A percentile compares a stretch with the other conserved stretches of the same genome.
phyloP scores from a whole-genome alignment of 2,888 invertebrate species.

The Ephialtes manifestator region DNA sequence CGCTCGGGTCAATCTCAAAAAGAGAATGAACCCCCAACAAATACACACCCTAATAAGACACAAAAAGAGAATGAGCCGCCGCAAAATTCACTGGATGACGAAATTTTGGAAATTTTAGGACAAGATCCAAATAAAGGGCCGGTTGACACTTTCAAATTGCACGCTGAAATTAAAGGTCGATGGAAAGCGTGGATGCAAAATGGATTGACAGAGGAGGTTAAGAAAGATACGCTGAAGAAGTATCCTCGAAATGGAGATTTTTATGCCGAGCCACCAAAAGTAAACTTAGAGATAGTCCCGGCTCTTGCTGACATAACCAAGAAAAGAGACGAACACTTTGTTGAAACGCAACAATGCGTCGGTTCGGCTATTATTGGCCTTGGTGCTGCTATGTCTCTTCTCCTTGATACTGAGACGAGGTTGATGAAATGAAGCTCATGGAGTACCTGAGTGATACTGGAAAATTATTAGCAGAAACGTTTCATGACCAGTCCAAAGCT shows the following conservation, averaged over 20 bases:
- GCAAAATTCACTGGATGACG: constrained; percentile 15
- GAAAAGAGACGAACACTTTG: constrained; percentile 63
- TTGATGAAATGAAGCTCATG: constrained; percentile 52
- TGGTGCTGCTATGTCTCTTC: constrained; percentile 53
- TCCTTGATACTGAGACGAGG: constrained; percentile 45
- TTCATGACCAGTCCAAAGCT: no score
- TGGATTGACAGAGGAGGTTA: constrained; percentile 70
- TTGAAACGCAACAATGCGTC: constrained; percentile 55
- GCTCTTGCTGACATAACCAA: constrained; percentile 47
- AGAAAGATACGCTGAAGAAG: constrained; percentile 47
- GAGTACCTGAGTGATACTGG: constrained; percentile 56
- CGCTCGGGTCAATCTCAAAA: no score
- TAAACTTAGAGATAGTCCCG: constrained; percentile 55
- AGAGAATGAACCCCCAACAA: no score
- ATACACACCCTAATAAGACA: no score
- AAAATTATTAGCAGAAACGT: constrained; percentile 54
- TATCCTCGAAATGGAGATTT: constrained; percentile 52
- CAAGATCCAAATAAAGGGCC: constrained; percentile 59
- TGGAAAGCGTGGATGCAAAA: constrained; percentile 77
- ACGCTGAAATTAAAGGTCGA: constrained; percentile 70
- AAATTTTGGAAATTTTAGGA: constrained; percentile 42
- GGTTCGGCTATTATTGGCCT: constrained; percentile 54
- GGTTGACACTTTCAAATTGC: constrained; percentile 13
- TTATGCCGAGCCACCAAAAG: constrained; percentile 54
- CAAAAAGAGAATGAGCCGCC: constrained; percentile 13